These are phyloP conservation scores for Psylliodes chrysocephalus DNA, from an alignment of 2,888 invertebrate species.

Conservation along the genomic window DNA sequence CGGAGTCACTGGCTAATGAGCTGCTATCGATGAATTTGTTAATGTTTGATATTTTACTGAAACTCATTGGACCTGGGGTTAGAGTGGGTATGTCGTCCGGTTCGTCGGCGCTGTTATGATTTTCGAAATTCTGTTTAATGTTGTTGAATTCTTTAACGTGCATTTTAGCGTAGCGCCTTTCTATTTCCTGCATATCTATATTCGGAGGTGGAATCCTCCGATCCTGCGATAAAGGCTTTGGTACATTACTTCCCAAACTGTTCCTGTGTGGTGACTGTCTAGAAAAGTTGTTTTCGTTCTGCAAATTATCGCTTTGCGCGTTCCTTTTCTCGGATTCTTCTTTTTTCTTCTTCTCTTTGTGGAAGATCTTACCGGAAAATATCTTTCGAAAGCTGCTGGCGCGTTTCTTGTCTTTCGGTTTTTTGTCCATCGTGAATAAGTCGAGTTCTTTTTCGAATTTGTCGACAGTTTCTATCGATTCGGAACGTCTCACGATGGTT, in stretches of 20 bases:
- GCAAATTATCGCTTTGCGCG: conserved; percentile 53
- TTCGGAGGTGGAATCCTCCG: conserved; percentile 12
- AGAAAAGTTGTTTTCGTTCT: conserved; percentile 59
- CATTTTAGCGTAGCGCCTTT: conserved; percentile 55
- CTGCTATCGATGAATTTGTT: conserved; percentile 60
- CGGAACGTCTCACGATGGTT: conserved; percentile 49
- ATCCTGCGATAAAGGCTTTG: conserved; percentile 34
- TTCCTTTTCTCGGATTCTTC: conserved; percentile 56
- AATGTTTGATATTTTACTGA: conserved; percentile 49
- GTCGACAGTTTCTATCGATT: conserved; percentile 58
- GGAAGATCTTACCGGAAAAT: conserved; percentile 55
- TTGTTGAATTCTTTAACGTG: conserved; percentile 57
- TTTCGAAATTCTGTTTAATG: conserved; percentile 53
- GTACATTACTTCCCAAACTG: conserved; percentile 44
- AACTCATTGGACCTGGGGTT: conserved; percentile 48
- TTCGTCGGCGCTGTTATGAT: conserved; percentile 38
- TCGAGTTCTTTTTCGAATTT: conserved; percentile 56
- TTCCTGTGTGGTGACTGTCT: conserved; percentile 55
- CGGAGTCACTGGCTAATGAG: conserved; percentile 60
- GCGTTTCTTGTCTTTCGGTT: conserved; percentile 59
- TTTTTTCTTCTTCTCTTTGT: conserved; percentile 62
- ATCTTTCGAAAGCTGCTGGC: conserved; percentile 58
- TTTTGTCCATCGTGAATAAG: conserved; percentile 57
- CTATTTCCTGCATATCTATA: conserved; percentile 46
- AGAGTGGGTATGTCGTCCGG: conserved; percentile 33